Base-by-base conservation (phyloP, 2,797 vertebrate species). In the Ctenosaura bakeri region DNA sequence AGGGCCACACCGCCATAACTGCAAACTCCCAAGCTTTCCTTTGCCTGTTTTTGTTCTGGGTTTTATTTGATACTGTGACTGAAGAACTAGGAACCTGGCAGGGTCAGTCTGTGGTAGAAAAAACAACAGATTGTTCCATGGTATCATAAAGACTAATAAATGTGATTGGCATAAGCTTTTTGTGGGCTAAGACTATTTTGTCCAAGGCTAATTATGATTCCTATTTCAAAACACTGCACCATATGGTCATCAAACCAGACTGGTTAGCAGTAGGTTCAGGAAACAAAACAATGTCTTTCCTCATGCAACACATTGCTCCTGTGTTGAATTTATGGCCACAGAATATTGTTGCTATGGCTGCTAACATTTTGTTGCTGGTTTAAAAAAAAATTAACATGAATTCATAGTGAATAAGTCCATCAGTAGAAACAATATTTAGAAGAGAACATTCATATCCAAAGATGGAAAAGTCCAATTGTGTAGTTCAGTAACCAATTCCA, bases 211-310 rank as follows among this genome's bases (percentile, higher is more conserved):
- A 64, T 35, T 79, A 66, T n/a, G 10, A 54, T 50, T 35, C 32
- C 76, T 87, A n/a, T 87, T 79, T 87, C 76, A 66, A 69, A 79
- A 52, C 59, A 52, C 1, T 64, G 16, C 10, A 79, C 29, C 76
- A 50, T 79, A 52, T 79, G 76, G 32, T 46, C 46, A 3, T 64
- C 16, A 50, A 78, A 76, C 62, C 38, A 87, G 78, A 69, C 32
- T 74, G 16, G 6, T 35, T 79, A 62, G 77, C 32, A 79, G 38
- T 64, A 62, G 20, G 22, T 69, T 79, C 50, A 26, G 64, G 24
- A 80, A 69, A n/a, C 38, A 62, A 9, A 69, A 26, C n/a, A 66
- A 50, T 16, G 42, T 79, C 29, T 79, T 64, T 56, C n/a, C 42
- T 87, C 62, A 24, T 35, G 24, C 77, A 69, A 80, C 14, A 8